Evolutionary conservation across 2,888 invertebrate species (phyloP), one percentile per base, ranked within the genome.

Genomic region (Caenorhabditis drosophilae): DNA sequence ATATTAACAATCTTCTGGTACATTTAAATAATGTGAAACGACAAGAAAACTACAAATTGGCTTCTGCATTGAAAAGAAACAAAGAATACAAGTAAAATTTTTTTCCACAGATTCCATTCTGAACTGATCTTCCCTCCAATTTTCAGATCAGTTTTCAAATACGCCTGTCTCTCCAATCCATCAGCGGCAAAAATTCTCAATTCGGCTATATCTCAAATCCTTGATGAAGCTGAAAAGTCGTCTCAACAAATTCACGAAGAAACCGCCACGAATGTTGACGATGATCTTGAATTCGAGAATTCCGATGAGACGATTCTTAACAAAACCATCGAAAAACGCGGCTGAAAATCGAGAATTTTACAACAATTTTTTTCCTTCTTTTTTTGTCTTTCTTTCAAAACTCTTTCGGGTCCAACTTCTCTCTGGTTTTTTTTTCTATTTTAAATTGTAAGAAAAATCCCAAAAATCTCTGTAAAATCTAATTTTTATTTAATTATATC

Each of bases 91-190:
- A 60, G 54, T 60, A 45, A 50, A 31, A 31, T 9, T 31, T 31
- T 31, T 31, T 31, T 6, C 12, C 12, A 12, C 6, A 31, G 12
- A 31, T 35, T 42, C 34, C 0, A n/a, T 55, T 23, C 9, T 22
- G n/a, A n/a, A n/a, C n/a, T n/a, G n/a, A n/a, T n/a, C n/a, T 25
- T 27, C 7, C 26, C 20, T n/a, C 12, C 2, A 11, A 23, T 18
- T 60, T 54, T 16, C 38, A 60, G 60, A 60, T 54, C 54, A 20
- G 4, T 60, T 11, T 60, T 60, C 54, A 60, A 60, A 27, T 15
- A 50, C 49, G 60, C 60, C 0, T 54, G 60, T 25, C 44, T 50
- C 18, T 60, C 60, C 22, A 54, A 41, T 38, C 54, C 54, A 18
- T 15, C 49, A 0, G 60, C 60, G 18, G 31, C 31, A 9, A 34